phyloP scores from a whole-genome alignment of 1,140 invertebrate genomes.

The Drosophila mauritiana region DNA sequence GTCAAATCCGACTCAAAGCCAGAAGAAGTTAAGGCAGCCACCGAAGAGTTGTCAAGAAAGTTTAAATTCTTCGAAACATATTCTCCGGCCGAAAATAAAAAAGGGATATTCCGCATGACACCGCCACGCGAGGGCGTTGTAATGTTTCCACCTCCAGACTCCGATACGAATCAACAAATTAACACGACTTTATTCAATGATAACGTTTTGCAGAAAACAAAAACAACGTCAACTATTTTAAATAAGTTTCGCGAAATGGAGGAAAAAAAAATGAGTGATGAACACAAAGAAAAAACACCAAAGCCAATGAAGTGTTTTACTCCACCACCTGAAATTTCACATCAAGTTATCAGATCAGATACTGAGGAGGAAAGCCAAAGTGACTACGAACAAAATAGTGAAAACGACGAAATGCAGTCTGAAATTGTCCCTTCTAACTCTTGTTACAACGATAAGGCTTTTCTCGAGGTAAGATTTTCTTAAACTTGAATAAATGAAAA shows the following conservation, averaged over 20 bases:
- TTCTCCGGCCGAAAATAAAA: conserved; percentile 88
- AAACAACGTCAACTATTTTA: conserved; percentile 93
- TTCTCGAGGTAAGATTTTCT: conserved; percentile 56
- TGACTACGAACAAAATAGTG: conserved; percentile 42
- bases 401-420: conserved; percentile 59
- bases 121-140: conserved; percentile 91
- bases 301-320: conserved; percentile 95
- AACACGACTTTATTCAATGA: conserved; percentile 54
- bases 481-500: background rate
- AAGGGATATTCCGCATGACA: conserved; percentile 93
- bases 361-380: conserved; percentile 86
- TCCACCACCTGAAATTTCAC: conserved; percentile 91
- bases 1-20: conserved; percentile 86
- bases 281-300: conserved; percentile 86
- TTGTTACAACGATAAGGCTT: conserved; percentile 34
- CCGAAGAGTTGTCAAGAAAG: conserved; percentile 91
- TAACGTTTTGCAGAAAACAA: conserved; percentile 87
- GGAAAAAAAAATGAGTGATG: conserved; percentile 87
- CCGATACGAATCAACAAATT: conserved; percentile 7
- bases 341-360: conserved; percentile 86
- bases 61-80: conserved; percentile 97
- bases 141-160: conserved; percentile 85
- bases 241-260: conserved; percentile 95
- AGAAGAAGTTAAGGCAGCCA: conserved; percentile 92
- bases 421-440: conserved; percentile 7